phyloP scores from a whole-genome alignment of 2,888 invertebrate species.

The Rugalucina vietnamica region DNA sequence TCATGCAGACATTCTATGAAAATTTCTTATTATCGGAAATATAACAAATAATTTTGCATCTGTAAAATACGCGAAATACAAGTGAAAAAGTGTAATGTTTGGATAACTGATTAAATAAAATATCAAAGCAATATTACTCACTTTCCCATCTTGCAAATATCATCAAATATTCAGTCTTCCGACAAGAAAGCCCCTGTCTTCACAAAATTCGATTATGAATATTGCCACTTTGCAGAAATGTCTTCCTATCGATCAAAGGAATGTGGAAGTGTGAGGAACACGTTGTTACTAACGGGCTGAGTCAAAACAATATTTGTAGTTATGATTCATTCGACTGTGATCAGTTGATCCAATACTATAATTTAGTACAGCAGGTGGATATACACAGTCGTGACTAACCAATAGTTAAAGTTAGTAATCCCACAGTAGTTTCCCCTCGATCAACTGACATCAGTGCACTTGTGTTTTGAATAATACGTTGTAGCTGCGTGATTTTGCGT shows the following conservation, averaged over 20 bases:
- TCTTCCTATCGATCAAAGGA: neutral
- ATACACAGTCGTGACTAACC: neutral
- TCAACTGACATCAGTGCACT: too few species aligned
- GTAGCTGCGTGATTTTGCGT: too few species aligned
- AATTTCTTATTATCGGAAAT: too few species aligned
- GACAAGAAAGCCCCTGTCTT: neutral
- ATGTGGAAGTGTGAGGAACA: neutral
- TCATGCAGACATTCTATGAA: too few species aligned
- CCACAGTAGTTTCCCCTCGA: neutral
- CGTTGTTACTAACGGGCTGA: conserved; percentile 63
- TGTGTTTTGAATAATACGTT: too few species aligned
- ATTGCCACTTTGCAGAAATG: neutral
- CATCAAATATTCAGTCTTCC: neutral
- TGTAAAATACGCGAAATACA: too few species aligned
- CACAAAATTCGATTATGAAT: neutral
- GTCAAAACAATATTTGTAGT: conserved; percentile 56
- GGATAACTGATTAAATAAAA: neutral
- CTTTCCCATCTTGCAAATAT: conserved; percentile 16
- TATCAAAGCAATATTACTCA: conserved; percentile 3
- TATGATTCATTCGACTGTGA: conserved; percentile 51
- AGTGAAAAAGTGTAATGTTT: neutral
- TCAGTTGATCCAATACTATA: neutral
- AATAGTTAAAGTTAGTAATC: neutral
- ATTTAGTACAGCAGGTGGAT: neutral
- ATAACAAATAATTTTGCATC: too few species aligned